Conservation (phyloP, 2,888 invertebrate genomes). For the Acholoe squamosa region DNA sequence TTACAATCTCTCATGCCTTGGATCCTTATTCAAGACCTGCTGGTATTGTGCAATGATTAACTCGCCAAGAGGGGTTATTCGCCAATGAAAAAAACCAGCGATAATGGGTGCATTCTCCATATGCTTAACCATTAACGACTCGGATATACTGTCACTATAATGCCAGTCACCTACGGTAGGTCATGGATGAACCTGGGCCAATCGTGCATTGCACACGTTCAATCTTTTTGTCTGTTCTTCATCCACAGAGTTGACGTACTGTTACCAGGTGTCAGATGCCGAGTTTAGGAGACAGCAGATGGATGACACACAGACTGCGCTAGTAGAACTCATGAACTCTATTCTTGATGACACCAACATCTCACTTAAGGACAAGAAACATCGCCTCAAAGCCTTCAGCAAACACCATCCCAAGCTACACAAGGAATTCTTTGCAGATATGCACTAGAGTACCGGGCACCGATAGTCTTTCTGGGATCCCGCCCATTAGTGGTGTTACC, state of each 20-base stretch:
- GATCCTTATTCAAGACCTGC: no score
- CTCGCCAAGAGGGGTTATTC: no score
- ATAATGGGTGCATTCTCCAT: no score
- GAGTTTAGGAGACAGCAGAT: constrained; percentile 68
- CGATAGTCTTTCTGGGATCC: not conserved
- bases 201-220: no score
- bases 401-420: constrained; percentile 80
- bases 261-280: constrained; percentile 64
- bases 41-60: no score
- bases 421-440: constrained; percentile 76
- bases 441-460: constrained; percentile 25
- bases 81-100: no score
- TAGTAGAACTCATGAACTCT: constrained; percentile 80
- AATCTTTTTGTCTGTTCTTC: no score
- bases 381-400: constrained; percentile 80
- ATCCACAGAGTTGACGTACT: constrained; percentile 65
- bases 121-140: no score
- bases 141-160: no score
- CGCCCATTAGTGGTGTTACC: not conserved
- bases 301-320: constrained; percentile 75
- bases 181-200: no score
- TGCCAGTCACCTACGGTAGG: no score
- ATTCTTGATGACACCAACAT: constrained; percentile 81
- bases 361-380: constrained; percentile 81
- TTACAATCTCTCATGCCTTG: no score